Base-by-base conservation (phyloP, 1,140 invertebrate genomes). In the Drosophila rufa region DNA sequence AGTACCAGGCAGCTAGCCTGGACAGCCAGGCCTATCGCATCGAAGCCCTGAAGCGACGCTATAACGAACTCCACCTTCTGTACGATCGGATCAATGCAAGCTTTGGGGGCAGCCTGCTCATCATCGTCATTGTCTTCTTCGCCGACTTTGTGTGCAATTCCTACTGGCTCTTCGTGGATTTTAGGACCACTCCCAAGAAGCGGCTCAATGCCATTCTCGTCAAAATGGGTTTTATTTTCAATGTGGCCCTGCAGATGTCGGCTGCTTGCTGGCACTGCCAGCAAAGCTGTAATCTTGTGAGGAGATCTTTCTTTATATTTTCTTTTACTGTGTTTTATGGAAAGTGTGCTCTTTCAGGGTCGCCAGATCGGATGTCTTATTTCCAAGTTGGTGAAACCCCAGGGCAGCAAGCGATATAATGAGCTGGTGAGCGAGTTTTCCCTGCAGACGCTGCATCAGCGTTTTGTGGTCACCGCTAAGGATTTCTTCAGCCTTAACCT, bases 401-500 rank as follows among this genome's bases (percentile, higher is more conserved):
- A 74, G 42, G 90, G 78, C 14, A 89, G 82, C 75, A 92, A 86
- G 53, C 66, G 77, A 0, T 92, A 92, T 19, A 92, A 92, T 22
- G 80, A 89, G 59, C 62, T 92, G 36, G 90, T 92, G n/a, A 77
- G 78, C 2, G 90, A 92, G 19, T 92, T 92, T 57, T 80, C 82
- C 0, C 43, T 92, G 22, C 92, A 92, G 45, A 83, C 91, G 1
- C 36, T 92, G 4, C 92, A 92, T 73, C 91, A 92, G 50, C 82
- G 78, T 3, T 92, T 91, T 51, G 69, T 83, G 22, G 76, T 92
- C 5, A 91, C 86, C 1, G 92, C 92, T 15, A 92, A 92, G 74
- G 86, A 92, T 12, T 92, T 92, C 55, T 92, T 92, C 8, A 85
- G 55, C 43, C 77, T 92, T 2, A 92, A 92, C 67, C 38, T 92